Evolutionary conservation across 2,888 invertebrate genomes (phyloP).

Genomic region (Tuberolachnus salignus): DNA sequence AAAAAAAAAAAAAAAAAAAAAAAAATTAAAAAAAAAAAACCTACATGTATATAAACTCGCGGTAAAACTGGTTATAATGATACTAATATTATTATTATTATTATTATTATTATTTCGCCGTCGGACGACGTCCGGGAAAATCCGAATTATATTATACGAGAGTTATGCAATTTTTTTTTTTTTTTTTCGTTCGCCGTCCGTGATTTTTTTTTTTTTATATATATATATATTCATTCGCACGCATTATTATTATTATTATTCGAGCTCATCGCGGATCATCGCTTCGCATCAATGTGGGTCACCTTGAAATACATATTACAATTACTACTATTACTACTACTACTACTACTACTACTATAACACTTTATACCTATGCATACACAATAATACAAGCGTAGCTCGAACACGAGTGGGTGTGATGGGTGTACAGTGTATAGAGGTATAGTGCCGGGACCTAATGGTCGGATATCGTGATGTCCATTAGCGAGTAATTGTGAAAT

Average conservation of each 20-base stretch:
- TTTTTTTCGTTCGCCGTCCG: constrained; percentile 1
- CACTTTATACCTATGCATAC: neutral
- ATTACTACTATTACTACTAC: neutral
- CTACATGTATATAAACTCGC: too few relatives aligned
- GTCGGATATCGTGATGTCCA: constrained; percentile 56
- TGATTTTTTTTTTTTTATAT: constrained; percentile 10
- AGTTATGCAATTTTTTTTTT: constrained; percentile 43
- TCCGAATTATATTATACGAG: constrained; percentile 17
- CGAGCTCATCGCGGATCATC: constrained; percentile 45
- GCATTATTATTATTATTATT: constrained; percentile 6
- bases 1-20: constrained; percentile 13
- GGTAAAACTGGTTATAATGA: constrained; percentile 41
- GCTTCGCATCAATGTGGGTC: constrained; percentile 53
- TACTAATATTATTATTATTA: too few relatives aligned
- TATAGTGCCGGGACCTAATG: constrained; percentile 46
- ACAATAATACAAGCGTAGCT: neutral
- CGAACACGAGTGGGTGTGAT: constrained; percentile 49
- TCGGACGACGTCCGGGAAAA: constrained; percentile 22
- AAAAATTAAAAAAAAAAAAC: too few relatives aligned
- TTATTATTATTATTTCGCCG: too few relatives aligned
- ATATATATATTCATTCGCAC: too few relatives aligned
- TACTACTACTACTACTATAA: constrained; percentile 9
- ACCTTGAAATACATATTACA: constrained; percentile 42
- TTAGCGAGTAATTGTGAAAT: constrained; percentile 56
- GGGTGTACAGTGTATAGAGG: too few relatives aligned